Percentiles rank a stretch among this genome's conserved stretches.
phyloP scores from a whole-genome alignment of 1,140 invertebrate genomes.

The Drosophila simulans region DNA sequence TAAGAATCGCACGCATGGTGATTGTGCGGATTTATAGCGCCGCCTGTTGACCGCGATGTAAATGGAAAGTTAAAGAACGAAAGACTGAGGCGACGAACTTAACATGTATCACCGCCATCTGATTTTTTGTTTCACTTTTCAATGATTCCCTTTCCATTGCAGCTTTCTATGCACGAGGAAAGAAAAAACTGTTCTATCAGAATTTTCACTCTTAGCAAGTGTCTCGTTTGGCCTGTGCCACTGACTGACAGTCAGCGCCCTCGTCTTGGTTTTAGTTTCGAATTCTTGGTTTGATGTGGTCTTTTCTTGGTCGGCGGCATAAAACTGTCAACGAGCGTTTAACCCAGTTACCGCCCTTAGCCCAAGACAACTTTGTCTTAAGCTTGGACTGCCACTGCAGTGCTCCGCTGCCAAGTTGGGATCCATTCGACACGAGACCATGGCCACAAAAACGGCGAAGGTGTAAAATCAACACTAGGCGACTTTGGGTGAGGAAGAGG shows the following conservation, averaged over 20 bases:
- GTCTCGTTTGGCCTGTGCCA: slow-evolving; percentile 76
- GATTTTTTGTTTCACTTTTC: slow-evolving; percentile 75
- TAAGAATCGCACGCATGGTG: slow-evolving; percentile 54
- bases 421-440: slow-evolving; percentile 57
- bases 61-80: slow-evolving; percentile 32
- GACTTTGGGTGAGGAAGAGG: not conserved
- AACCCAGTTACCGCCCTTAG: slow-evolving; percentile 79
- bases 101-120: slow-evolving; percentile 19
- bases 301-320: slow-evolving; percentile 49
- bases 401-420: slow-evolving; percentile 37
- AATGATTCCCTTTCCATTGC: slow-evolving; percentile 55
- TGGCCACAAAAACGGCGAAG: slow-evolving; percentile 57
- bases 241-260: slow-evolving; percentile 71
- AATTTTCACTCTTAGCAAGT: slow-evolving; percentile 82
- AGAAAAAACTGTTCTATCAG: slow-evolving; percentile 65
- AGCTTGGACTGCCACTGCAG: slow-evolving; percentile 10
- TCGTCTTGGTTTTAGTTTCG: slow-evolving; percentile 22
- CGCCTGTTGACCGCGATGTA: slow-evolving; percentile 25
- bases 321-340: slow-evolving; percentile 79
- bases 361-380: slow-evolving; percentile 42
- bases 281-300: slow-evolving; percentile 30
- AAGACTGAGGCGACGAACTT: slow-evolving; percentile 21
- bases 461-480: slow-evolving; percentile 68
- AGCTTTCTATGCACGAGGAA: slow-evolving; percentile 63
- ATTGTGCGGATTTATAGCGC: slow-evolving; percentile 39